Evolutionary conservation across 2,113 vertebrate species (phyloP), one percentile per base, ranked within the genome.

Genomic region (Heteronetta atricapilla): DNA sequence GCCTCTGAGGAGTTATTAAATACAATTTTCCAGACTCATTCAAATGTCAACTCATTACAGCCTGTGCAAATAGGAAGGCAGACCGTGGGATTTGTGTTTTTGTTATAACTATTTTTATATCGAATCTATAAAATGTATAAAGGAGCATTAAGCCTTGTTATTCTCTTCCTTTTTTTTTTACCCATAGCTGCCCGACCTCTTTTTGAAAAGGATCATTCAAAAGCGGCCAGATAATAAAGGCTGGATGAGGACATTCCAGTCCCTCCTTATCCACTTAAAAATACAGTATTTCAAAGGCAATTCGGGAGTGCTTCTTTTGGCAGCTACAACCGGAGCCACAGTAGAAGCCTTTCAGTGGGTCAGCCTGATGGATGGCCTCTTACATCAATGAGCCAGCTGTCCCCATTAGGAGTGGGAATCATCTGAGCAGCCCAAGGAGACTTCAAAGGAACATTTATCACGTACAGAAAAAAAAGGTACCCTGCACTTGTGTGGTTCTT

Each of bases 191-290:
- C 82, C 88, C 66, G 83, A 53, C 34, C 69, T 82, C 82, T 79
- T 93, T 96, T 82, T 90, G 62, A 94, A 97, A 94, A 88, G 40
- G 66, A 94, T 95, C 58, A 36, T 95, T 94, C 94, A 97, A 95
- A 94, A 95, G 82, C 38, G 14, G 86, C 44, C 66, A 88, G 23
- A 94, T 90, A 96, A 96, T 84, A 94, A 95, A 92, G 86, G 31
- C 81, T 93, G 86, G 88, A 93, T 82, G 76, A 90, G 69, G 82
- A 96, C 92, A 82, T 93, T 96, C 90, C 88, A 96, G 68, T 88
- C 80, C 86, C 69, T 96, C 96, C 92, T 96, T 92, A 95, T 89
- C 92, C 94, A 92, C 93, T 96, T 90, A 72, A 96, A 95, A 86
- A 13, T 67, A 64, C 86, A 92, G 76, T 94, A 93, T 96, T 96